phyloP scores from a whole-genome alignment of 1,140 invertebrate genomes.

The Aporrectodea caliginosa region DNA sequence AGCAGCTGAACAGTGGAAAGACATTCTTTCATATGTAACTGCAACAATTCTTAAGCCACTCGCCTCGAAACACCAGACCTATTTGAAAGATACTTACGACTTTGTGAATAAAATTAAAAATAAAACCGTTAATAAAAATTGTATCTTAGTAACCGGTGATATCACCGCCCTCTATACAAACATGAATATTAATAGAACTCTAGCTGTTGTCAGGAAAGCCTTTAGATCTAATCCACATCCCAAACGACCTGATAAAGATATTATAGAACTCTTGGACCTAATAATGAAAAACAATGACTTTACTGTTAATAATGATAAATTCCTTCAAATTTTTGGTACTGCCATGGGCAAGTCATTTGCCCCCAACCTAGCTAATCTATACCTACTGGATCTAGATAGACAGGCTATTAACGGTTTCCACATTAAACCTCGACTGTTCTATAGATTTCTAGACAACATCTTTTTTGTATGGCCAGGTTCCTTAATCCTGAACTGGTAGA shows the following conservation, averaged over 20 bases:
- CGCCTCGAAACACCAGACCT: too few species aligned
- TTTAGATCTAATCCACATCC: background rate
- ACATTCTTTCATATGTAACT: too few species aligned
- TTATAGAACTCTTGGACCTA: background rate
- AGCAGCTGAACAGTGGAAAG: too few species aligned
- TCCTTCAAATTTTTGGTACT: background rate
- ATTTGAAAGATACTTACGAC: background rate
- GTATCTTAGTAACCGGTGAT: background rate
- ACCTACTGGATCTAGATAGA: background rate
- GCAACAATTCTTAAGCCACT: background rate
- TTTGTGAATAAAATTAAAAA: slow-evolving; percentile 9
- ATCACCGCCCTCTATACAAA: slow-evolving; percentile 6
- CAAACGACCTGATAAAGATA: background rate
- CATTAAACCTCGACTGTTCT: background rate
- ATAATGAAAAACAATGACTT: background rate
- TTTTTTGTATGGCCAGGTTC: background rate
- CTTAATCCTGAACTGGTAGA: background rate
- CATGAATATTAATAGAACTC: background rate
- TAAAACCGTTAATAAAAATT: background rate
- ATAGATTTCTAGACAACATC: background rate
- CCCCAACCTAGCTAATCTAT: background rate
- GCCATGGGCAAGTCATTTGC: too few species aligned
- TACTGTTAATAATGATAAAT: background rate
- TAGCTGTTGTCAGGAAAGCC: background rate
- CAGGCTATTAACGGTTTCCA: too few species aligned